These are phyloP conservation scores for Plodia interpunctella DNA, from an alignment of 1,140 invertebrate species.

Conservation along the genomic window DNA sequence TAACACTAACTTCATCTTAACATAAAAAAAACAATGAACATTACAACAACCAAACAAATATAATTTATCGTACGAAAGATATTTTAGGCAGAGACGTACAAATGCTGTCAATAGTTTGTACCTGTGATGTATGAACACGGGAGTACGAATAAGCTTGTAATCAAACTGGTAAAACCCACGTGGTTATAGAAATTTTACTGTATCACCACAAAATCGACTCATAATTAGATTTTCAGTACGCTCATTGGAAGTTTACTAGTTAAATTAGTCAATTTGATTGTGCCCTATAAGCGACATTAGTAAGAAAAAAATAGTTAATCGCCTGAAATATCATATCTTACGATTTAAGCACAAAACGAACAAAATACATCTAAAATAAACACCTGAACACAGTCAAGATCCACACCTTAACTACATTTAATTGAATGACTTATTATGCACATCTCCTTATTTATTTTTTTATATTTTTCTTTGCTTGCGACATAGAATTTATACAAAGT, in stretches of 20 bases:
- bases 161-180: too few relatives aligned
- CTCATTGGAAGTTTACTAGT: too few relatives aligned
- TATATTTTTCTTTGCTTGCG: constrained; percentile 33
- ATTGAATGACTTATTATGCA: constrained; percentile 3
- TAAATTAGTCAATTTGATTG: too few relatives aligned
- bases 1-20: constrained; percentile 9
- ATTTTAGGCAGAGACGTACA: constrained; percentile 17
- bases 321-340: constrained; percentile 28
- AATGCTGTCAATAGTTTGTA: constrained; percentile 21
- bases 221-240: too few relatives aligned
- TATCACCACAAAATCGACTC: too few relatives aligned
- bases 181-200: too few relatives aligned
- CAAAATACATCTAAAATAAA: constrained; percentile 24
- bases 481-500: constrained; percentile 30
- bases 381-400: constrained; percentile 23
- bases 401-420: constrained; percentile 26
- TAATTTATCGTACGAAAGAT: constrained; percentile 23
- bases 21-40: constrained; percentile 33
- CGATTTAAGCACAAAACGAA: constrained; percentile 19
- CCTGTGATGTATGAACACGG: constrained; percentile 15
- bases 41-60: constrained; percentile 33
- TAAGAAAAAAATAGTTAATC: not conserved
- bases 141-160: not conserved
- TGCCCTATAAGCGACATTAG: too few relatives aligned
- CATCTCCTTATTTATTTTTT: constrained; percentile 41